phyloP scores from a whole-genome alignment of 2,888 invertebrate species.

The Notocelia uddmanniana region DNA sequence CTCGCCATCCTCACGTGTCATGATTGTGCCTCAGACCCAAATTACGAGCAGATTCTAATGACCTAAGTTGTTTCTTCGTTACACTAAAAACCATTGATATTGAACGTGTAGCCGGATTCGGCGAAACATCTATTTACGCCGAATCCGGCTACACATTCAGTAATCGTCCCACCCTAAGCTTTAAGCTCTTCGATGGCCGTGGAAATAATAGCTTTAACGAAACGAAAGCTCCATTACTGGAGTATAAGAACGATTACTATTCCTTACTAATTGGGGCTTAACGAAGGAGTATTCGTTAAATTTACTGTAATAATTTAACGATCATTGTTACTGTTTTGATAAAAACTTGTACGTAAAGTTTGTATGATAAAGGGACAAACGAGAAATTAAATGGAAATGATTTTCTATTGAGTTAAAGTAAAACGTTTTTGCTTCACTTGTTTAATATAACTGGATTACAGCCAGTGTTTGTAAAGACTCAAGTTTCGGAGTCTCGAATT shows the following conservation, averaged over 20 bases:
- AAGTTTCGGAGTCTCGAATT: too few species aligned
- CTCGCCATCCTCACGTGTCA: too few species aligned
- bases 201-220: slow-evolving; percentile 36
- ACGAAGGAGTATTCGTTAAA: slow-evolving; percentile 27
- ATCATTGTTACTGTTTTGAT: slow-evolving; percentile 27
- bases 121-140: neutral
- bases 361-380: neutral
- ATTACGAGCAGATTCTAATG: too few species aligned
- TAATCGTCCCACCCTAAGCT: neutral
- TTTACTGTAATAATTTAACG: slow-evolving; percentile 21
- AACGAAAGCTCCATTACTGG: slow-evolving; percentile 33
- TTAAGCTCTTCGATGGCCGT: slow-evolving; percentile 25
- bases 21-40: too few species aligned
- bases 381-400: neutral
- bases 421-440: too few species aligned
- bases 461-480: too few species aligned
- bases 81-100: too few species aligned
- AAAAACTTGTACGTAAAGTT: neutral
- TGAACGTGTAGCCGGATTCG: too few species aligned
- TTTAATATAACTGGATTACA: too few species aligned
- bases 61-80: too few species aligned
- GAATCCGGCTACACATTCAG: neutral
- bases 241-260: slow-evolving; percentile 30
- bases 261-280: slow-evolving; percentile 41
- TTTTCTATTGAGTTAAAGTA: neutral